Evolutionary conservation across 2,797 vertebrate species (phyloP), one percentile per base, ranked within the genome.

Genomic region (Propithecus perrieri): DNA sequence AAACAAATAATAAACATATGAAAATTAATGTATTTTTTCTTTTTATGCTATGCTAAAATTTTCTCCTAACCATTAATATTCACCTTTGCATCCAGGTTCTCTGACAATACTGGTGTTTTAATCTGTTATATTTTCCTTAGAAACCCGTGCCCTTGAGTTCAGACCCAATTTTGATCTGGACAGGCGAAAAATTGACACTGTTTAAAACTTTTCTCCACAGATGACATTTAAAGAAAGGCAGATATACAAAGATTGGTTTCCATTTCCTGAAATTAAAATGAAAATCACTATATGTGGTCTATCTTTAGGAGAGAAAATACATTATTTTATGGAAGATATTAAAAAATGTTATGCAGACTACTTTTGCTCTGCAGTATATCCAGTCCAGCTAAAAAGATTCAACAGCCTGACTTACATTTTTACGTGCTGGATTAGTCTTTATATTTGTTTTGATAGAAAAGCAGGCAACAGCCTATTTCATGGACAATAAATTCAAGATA

Each of bases 381-480:
- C 94, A 97, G 84, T 91, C 86, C 69, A 94, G 83, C 92, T 96
- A 96, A 76, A 85, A 97, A 76, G 87, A 98, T 97, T 97, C 94
- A 97, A 93, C 98, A 98, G 96, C 97, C 96, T 88, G 96, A 98
- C 94, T 98, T 98, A 97, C 74, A 97, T 97, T 99, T 98, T 98
- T 98, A 97, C 89, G 96, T 98, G 89, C 96, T 97, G 98, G 97
- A 98, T 98, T 98, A 98, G 97, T 97, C 97, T 98, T 99, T 98
- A 97, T 98, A 98, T 99, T 98, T 98, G 98, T 99, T 99, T 99
- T 98, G 97, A 98, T 97, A 98, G 97, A 98, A 98, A 98, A 98
- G 97, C 97, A 98, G 98, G 98, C 98, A 99, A 98, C 98, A 98
- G 98, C 97, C 98, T 99, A 98, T 98, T 99, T 99, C 97, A 98